Conservation (phyloP, 2,888 invertebrate genomes). For the Agrotis puta region DNA sequence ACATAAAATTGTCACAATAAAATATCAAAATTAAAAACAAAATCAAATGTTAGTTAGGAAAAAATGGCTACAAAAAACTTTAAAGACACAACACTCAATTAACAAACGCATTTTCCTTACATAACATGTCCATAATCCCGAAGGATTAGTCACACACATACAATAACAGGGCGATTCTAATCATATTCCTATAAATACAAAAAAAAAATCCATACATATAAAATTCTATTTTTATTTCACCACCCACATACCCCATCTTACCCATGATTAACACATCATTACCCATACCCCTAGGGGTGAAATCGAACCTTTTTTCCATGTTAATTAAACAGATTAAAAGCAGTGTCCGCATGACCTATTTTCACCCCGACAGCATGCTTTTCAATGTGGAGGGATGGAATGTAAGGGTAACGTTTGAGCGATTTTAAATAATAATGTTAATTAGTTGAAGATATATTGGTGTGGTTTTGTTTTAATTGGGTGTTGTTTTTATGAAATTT, state of each 20-base stretch:
- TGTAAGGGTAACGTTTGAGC: conserved; percentile 74
- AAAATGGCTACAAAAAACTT: too few relatives aligned
- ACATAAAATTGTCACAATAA: too few relatives aligned
- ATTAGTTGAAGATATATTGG: conserved; percentile 87
- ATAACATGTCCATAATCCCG: neutral
- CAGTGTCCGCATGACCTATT: conserved; percentile 86
- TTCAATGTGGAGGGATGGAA: conserved; percentile 70
- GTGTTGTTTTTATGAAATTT: conserved; percentile 22
- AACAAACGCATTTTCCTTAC: too few relatives aligned
- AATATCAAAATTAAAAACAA: too few relatives aligned
- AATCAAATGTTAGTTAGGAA: too few relatives aligned
- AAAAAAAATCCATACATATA: conserved; percentile 10
- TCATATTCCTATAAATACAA: neutral
- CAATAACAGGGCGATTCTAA: neutral
- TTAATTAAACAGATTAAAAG: conserved; percentile 89
- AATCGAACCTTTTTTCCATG: conserved; percentile 87
- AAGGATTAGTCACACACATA: neutral
- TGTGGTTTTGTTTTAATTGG: conserved; percentile 77
- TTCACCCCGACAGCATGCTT: conserved; percentile 81
- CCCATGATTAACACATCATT: conserved; percentile 86
- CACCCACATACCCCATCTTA: conserved; percentile 49
- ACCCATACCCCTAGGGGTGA: conserved; percentile 76
- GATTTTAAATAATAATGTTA: conserved; percentile 87
- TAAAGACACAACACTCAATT: too few relatives aligned
- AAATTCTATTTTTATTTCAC: conserved; percentile 35